A percentile compares a stretch with the other conserved stretches of the same genome.
These are phyloP conservation scores for Pyrochroa serraticornis DNA, from an alignment of 2,888 invertebrate genomes.

Conservation along the genomic window DNA sequence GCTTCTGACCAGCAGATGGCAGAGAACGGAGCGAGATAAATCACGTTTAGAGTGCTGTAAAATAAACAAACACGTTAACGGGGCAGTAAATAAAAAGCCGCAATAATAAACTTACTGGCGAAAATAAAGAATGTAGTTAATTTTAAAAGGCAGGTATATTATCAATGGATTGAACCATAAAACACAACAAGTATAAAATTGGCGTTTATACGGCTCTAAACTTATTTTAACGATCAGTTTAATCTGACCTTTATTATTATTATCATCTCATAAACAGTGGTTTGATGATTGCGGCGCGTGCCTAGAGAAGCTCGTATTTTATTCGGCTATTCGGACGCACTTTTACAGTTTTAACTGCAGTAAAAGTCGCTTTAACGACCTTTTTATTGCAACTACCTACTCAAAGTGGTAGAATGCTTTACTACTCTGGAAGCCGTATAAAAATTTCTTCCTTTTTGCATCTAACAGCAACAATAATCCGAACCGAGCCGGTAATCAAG, in stretches of 20 bases:
- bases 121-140: constrained; percentile 34
- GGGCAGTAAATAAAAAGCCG: constrained; percentile 19
- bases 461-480: constrained; percentile 6
- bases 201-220: constrained; percentile 57
- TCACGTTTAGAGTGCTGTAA: constrained; percentile 25
- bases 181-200: constrained; percentile 56
- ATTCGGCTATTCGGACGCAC: constrained; percentile 56
- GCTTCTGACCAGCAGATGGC: constrained; percentile 50
- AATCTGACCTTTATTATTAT: constrained; percentile 58
- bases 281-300: constrained; percentile 54
- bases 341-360: constrained; percentile 59
- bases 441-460: constrained; percentile 37
- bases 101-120: constrained; percentile 32
- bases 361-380: constrained; percentile 59
- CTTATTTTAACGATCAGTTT: constrained; percentile 58
- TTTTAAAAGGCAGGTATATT: constrained; percentile 48
- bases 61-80: constrained; percentile 16
- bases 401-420: constrained; percentile 45
- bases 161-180: constrained; percentile 54
- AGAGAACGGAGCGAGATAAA: constrained; percentile 28
- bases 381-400: constrained; percentile 59
- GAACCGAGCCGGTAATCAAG: neutral
- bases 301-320: constrained; percentile 56
- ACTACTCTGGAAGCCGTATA: constrained; percentile 46
- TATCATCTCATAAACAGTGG: constrained; percentile 55